Evolutionary conservation across 2,113 vertebrate species (phyloP), one percentile per base, ranked within the genome.

Genomic region (Nibea coibor): DNA sequence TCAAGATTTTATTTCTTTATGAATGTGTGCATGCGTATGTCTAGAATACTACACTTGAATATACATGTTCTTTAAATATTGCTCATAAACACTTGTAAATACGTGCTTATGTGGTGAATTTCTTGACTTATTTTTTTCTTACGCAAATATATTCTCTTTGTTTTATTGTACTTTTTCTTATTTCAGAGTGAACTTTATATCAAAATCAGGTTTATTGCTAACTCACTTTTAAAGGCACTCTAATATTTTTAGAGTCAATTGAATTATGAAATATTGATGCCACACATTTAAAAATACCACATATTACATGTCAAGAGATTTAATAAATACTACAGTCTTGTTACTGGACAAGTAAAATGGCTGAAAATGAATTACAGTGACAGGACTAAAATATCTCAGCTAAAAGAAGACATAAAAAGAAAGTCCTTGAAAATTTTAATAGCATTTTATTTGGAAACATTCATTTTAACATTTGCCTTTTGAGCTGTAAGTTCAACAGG

Each of bases 391-490:
- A 24, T 16, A 28, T 72, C 17, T 28, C 4, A 68, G 0, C 43
- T n/a, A 45, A 35, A 80, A 12, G 2, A 72, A 62, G 6, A 72
- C 10, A 58, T 39, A 35, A 50, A 16, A 51, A 11, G 3, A 56
- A 35, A 45, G 1, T 45, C 17, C 0, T 19, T 77, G 1, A 59
- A 1, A 14, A 9, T 48, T 22, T 31, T 20, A 0, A 24, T 45
- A 48, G 39, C 15, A 3, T 66, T 89, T 83, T 84, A 82, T 86
- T 80, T 75, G 3, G 12, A 62, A 68, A 43, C 16, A 12, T 22
- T 62, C 17, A 9, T 19, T 28, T 56, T 20, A 17, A 28, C 16
- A 50, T 59, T 20, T 42, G 8, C 0, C 0, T 16, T 17, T 20
- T 20, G 31, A 47, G 12, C 24, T 51, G 9, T n/a, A 17, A 35